Evolutionary conservation across 2,888 invertebrate species (phyloP).

Genomic region (Drepana falcataria): DNA sequence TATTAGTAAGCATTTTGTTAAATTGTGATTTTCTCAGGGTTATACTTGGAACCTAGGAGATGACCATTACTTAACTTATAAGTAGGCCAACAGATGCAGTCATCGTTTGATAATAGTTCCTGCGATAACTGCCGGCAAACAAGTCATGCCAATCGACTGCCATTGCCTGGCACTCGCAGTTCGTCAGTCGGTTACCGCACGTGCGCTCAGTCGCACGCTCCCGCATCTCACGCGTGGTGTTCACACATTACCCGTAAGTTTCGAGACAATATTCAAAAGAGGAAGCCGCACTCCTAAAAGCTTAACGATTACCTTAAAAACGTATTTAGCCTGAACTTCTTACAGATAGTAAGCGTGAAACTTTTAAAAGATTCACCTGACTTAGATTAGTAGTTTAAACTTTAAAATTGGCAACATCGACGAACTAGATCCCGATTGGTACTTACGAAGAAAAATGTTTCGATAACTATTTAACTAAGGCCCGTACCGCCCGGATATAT

Average conservation of each 20-base stretch:
- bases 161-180: constrained; percentile 5
- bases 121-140: neutral
- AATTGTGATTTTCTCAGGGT: neutral
- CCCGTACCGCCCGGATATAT: neutral
- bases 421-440: constrained; percentile 17
- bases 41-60: neutral
- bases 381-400: constrained; percentile 38
- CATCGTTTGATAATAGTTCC: constrained; percentile 6
- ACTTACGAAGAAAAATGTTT: constrained; percentile 27
- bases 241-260: constrained; percentile 54
- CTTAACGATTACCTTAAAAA: constrained; percentile 23
- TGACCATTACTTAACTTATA: neutral
- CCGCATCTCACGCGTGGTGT: constrained; percentile 28
- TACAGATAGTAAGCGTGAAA: neutral
- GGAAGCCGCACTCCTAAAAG: constrained; percentile 33
- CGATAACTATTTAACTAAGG: constrained; percentile 10
- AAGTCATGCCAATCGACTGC: neutral
- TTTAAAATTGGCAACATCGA: constrained; percentile 40
- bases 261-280: constrained; percentile 47
- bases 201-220: constrained; percentile 47
- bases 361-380: constrained; percentile 14
- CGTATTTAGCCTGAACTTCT: too few relatives aligned
- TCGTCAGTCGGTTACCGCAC: constrained; percentile 47
- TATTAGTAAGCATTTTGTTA: neutral
- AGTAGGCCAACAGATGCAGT: constrained; percentile 3